Evolutionary conservation across 2,113 vertebrate species (phyloP), one percentile per base, ranked within the genome.

Genomic region (Chaenocephalus aceratus): DNA sequence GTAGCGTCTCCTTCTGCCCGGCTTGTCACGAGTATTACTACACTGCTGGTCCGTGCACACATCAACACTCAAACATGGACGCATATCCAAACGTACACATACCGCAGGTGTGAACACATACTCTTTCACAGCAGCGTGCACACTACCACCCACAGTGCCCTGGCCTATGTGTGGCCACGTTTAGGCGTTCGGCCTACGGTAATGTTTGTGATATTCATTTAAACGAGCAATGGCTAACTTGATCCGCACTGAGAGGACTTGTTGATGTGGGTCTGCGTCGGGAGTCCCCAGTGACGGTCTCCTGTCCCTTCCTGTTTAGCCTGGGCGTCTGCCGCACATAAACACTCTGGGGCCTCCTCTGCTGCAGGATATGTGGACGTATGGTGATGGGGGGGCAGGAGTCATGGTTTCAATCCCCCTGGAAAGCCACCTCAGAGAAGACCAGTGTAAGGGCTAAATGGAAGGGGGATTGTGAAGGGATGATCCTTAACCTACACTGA

Each of bases 271-370:
- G 84, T 72, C 84, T 84, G 71, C 59, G 57, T 72, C 72, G 52
- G 1, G 62, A 79, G 53, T 88, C 86, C 84, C 83, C 82, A 94
- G 95, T 96, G 96, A 97, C 91, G 92, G 95, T 95, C 91, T 90
- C 94, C 93, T 80, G 95, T 96, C 95, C 95, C 95, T 96, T 97
- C 97, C 97, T 99, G 97, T 98, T 98, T 99, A 97, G 96, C 97
- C 97, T 96, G 95, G 95, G 95, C 95, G 96, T 95, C 97, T 96
- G 95, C 96, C 93, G 91, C 93, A 94, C 95, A 94, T 98, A 97
- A 98, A 98, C 97, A 98, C 93, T 90, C 51, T 83, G 94, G 94
- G 93, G 91, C 93, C 70, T 93, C 91, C 59, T 63, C 74, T 71
- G 78, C 79, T 71, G 16, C 84, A 73, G 79, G 75, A 88, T 84